A percentile compares a stretch with the other conserved stretches of the same genome.
phyloP scores from a whole-genome alignment of 2,888 invertebrate genomes.

The Caenorhabditis drosophilae region DNA sequence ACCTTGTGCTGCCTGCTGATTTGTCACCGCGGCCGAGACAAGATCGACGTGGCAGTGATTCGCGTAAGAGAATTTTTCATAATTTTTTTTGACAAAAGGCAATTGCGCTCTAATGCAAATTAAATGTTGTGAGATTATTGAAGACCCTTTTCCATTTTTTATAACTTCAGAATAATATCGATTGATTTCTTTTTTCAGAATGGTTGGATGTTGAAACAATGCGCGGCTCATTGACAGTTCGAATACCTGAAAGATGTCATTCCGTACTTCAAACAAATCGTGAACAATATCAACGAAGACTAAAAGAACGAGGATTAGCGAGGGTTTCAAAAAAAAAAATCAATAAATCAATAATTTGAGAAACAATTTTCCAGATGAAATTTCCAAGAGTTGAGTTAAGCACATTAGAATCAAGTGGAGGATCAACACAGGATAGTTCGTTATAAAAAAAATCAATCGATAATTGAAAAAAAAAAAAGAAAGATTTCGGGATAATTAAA shows the following conservation, averaged over 20 bases:
- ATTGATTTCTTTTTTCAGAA: no score
- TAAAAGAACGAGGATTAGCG: slow-evolving; percentile 46
- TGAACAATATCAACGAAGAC: slow-evolving; percentile 50
- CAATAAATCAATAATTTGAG: background rate
- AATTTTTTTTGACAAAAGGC: background rate
- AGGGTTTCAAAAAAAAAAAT: slow-evolving; percentile 11
- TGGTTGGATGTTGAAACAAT: slow-evolving; percentile 45
- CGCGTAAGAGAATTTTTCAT: slow-evolving; percentile 30
- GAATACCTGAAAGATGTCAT: slow-evolving; percentile 50
- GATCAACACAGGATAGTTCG: slow-evolving; percentile 36
- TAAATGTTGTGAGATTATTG: no score
- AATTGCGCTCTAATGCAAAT: no score
- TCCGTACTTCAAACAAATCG: slow-evolving; percentile 51
- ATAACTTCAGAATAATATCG: no score
- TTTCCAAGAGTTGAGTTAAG: slow-evolving; percentile 48
- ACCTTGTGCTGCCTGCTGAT: slow-evolving; percentile 33
- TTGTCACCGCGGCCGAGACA: slow-evolving; percentile 33
- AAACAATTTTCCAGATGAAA: slow-evolving; percentile 30
- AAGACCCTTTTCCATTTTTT: no score
- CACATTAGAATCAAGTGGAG: slow-evolving; percentile 39
- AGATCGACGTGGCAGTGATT: slow-evolving; percentile 47
- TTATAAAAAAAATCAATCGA: slow-evolving; percentile 2
- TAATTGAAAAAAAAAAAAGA: background rate
- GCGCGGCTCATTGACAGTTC: slow-evolving; percentile 42
- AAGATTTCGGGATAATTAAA: background rate